phyloP scores from a whole-genome alignment of 2,113 vertebrate genomes.

The Peromyscus polionotus region DNA sequence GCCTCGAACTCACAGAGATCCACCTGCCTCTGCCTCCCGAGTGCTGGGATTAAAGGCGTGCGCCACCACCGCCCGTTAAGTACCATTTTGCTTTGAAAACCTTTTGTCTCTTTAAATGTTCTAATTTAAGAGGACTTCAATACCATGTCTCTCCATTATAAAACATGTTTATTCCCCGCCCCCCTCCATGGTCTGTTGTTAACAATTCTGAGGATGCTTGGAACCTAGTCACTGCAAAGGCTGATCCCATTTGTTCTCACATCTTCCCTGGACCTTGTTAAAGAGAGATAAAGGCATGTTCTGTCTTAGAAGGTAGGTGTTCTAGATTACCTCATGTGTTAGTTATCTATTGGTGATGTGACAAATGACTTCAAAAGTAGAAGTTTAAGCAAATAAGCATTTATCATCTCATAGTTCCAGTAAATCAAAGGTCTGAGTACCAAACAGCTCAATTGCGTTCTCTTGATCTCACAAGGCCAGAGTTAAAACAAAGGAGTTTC shows the following conservation, averaged over 20 bases:
- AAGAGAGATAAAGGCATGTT: neutral
- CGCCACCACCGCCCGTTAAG: too few relatives aligned
- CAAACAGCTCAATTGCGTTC: neutral
- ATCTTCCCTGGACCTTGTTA: neutral
- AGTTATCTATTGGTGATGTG: neutral
- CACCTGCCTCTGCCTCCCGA: too few relatives aligned
- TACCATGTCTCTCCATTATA: neutral
- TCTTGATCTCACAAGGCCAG: constrained; percentile 10
- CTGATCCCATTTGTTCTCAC: neutral
- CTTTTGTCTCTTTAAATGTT: constrained; percentile 26
- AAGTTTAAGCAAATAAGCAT: neutral
- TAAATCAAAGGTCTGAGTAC: neutral
- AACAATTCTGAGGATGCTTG: neutral
- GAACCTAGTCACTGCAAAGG: neutral
- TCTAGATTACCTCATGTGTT: neutral
- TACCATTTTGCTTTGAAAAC: neutral
- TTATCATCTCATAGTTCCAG: neutral
- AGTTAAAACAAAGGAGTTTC: neutral
- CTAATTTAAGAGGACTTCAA: constrained; percentile 28
- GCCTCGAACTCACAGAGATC: too few relatives aligned
- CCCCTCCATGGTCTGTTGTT: neutral
- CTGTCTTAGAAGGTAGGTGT: neutral
- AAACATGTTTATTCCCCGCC: neutral
- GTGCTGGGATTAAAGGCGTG: too few relatives aligned
- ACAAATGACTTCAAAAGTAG: constrained; percentile 31